Evolutionary conservation across 2,888 invertebrate species (phyloP).

Genomic region (Malacosoma neustria): DNA sequence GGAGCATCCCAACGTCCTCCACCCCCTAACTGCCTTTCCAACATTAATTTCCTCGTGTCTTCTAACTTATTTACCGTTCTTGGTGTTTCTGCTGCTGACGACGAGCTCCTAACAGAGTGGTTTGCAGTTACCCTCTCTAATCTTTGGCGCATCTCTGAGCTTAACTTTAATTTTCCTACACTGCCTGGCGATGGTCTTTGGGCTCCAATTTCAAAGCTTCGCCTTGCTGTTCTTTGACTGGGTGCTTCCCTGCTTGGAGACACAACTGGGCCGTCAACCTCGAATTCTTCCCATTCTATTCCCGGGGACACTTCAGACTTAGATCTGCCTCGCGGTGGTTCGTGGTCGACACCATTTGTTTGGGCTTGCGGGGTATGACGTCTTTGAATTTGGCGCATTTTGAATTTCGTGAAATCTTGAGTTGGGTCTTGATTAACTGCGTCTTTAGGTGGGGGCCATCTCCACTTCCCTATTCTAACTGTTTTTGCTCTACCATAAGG

Average conservation of each 20-base stretch:
- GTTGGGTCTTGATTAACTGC: conserved; percentile 80
- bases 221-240: conserved; percentile 55
- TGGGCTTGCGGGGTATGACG: conserved; percentile 85
- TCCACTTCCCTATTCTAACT: conserved; percentile 95
- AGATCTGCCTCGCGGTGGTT: conserved; percentile 53
- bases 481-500: conserved; percentile 96
- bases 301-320: conserved; percentile 67
- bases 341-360: conserved; percentile 52
- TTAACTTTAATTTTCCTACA: conserved; percentile 91
- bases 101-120: conserved; percentile 87
- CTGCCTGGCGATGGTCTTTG: conserved; percentile 89
- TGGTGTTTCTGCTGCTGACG: conserved; percentile 81
- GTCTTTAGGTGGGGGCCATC: conserved; percentile 93
- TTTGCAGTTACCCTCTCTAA: conserved; percentile 92
- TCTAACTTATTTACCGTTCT: conserved; percentile 87
- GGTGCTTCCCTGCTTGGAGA: conserved; percentile 57
- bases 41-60: conserved; percentile 87
- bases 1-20: conserved; percentile 77
- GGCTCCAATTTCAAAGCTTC: conserved; percentile 88
- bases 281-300: conserved; percentile 91
- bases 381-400: conserved; percentile 86
- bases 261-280: conserved; percentile 75
- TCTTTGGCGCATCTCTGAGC: conserved; percentile 93
- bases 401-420: conserved; percentile 91
- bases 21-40: conserved; percentile 88